phyloP scores from a whole-genome alignment of 2,888 invertebrate species.

The Andrena dorsata region DNA sequence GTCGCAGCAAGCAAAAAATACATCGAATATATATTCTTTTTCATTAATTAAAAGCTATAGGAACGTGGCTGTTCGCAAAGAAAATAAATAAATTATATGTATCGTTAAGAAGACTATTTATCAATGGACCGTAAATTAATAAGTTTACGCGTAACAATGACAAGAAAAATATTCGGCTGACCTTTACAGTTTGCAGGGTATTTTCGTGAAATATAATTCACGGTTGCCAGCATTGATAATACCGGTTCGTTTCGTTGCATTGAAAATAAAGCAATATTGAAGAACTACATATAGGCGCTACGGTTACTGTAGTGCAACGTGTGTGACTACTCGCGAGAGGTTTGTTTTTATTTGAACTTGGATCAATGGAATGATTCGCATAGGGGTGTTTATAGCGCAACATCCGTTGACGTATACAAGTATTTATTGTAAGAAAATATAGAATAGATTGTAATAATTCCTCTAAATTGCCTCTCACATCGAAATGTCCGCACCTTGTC shows the following conservation, averaged over 20 bases:
- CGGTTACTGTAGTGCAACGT: conserved; percentile 4
- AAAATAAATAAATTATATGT: neutral
- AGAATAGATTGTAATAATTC: conserved; percentile 13
- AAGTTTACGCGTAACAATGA: neutral
- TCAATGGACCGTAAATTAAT: neutral
- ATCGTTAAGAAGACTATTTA: neutral
- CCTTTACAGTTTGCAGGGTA: conserved; percentile 26
- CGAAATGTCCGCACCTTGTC: conserved; percentile 41
- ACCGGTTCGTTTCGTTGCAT: neutral
- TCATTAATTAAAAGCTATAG: neutral
- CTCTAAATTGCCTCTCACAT: neutral
- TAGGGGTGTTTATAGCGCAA: conserved; percentile 11
- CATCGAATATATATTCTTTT: neutral
- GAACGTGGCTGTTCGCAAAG: neutral
- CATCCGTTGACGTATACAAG: neutral
- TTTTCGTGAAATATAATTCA: conserved; percentile 20
- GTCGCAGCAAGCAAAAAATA: neutral
- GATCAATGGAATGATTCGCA: conserved; percentile 27
- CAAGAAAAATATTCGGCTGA: neutral
- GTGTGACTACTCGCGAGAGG: neutral
- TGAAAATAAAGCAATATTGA: conserved; percentile 14
- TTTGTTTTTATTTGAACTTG: conserved; percentile 43
- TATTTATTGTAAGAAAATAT: neutral
- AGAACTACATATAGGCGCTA: conserved; percentile 4
- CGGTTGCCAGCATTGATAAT: conserved; percentile 38